Conservation (phyloP, 2,113 vertebrate species). For the Mormyrus iriodes region DNA sequence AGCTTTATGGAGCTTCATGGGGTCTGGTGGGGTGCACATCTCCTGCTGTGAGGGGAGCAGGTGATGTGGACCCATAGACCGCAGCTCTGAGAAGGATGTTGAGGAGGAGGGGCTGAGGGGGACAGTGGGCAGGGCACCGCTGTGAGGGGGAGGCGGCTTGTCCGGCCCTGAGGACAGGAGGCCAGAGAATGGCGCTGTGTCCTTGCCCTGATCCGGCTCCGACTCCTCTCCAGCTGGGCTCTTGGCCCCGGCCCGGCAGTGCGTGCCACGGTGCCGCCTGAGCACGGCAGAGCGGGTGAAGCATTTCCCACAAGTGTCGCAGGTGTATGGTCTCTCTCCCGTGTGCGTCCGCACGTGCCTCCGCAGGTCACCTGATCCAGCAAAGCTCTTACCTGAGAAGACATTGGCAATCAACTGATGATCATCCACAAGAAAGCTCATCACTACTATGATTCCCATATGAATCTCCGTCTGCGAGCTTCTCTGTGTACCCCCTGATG, state of each 20-base stretch:
- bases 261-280: slow-evolving; percentile 74
- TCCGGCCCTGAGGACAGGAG: slow-evolving; percentile 40
- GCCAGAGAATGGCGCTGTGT: slow-evolving; percentile 55
- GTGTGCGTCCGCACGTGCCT: slow-evolving; percentile 87
- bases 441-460: neutral
- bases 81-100: slow-evolving; percentile 62
- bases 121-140: slow-evolving; percentile 39
- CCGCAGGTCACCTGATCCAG: slow-evolving; percentile 84
- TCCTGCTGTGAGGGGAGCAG: slow-evolving; percentile 47
- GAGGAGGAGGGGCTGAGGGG: slow-evolving; percentile 49
- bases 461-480: neutral
- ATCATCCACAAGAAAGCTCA: neutral
- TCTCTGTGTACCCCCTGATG: neutral
- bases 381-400: slow-evolving; percentile 78
- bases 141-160: slow-evolving; percentile 37
- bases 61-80: slow-evolving; percentile 54
- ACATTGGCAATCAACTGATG: neutral
- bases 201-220: slow-evolving; percentile 39
- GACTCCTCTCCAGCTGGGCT: slow-evolving; percentile 26
- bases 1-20: slow-evolving; percentile 57
- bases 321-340: slow-evolving; percentile 85
- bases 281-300: slow-evolving; percentile 88
- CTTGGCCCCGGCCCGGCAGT: slow-evolving; percentile 55
- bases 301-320: slow-evolving; percentile 78
- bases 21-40: slow-evolving; percentile 47